Evolutionary conservation across 2,797 vertebrate genomes (phyloP), one percentile per base, ranked within the genome.

Genomic region (Nannoperca obscura): DNA sequence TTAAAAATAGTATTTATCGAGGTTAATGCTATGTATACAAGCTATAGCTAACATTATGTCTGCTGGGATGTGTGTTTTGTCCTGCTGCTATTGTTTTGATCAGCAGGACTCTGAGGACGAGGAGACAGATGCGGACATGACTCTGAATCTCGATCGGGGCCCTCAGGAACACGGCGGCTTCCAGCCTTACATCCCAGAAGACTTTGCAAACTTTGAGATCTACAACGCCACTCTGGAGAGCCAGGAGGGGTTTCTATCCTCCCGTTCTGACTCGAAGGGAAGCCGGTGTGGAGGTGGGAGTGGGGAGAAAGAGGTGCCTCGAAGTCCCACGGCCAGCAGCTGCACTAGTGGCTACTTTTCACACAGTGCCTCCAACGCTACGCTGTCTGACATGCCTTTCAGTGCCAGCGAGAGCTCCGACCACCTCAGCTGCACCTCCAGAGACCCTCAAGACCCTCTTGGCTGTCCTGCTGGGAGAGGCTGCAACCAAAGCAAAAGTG

Each of bases 321-420:
- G 96, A 46, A 99, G 98, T 91, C 98, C 98, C 52, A 98, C 98
- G 1, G 94, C 96, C 86, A 99, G 98, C 96, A 99, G 97, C 79
- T 97, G 98, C 85, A 99, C 98, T 44, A 99, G 98, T 54, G 98
- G 98, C 80, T 99, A 99, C 92, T 97, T 99, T 80, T 99, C 98
- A 73, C 97, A 99, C 93, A 99, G 98, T 94, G 97, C 97, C 94
- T 99, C 98, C 79, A 96, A 96, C 0, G 97, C 96, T 64, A 99
- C 98, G 0, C 95, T 99, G 66, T 99, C 98, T 0, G 98, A 99
- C 90, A 92, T 97, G 92, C 93, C 93, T 58, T 96, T 98, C 91
- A 95, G 96, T 46, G 93, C 93, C 84, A 98, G 97, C 32, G 97
- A 99, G 85, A 99, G 97, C 92, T 97, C 95, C 3, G 97, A 99